Percentiles rank a stretch among this genome's conserved stretches.
phyloP scores from a whole-genome alignment of 1,140 invertebrate species.

The Campoletis sonorensis region DNA sequence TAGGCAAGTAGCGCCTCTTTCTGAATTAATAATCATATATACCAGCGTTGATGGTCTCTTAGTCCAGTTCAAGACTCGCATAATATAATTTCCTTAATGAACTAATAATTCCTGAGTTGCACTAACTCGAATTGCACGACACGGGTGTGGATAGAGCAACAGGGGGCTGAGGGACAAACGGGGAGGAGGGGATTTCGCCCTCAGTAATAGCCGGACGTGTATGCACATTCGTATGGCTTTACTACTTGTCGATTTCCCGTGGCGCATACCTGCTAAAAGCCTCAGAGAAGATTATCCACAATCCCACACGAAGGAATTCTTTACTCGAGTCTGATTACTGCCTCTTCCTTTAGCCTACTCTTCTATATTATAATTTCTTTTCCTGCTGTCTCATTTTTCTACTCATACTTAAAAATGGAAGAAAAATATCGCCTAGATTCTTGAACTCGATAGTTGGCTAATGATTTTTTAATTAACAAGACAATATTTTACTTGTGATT shows the following conservation, averaged over 20 bases:
- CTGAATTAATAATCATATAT: background rate
- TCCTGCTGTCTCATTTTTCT: too few relatives aligned
- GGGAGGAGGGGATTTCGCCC: background rate
- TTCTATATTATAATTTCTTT: too few relatives aligned
- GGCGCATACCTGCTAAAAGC: background rate
- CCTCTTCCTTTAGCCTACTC: too few relatives aligned
- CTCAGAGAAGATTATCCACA: background rate
- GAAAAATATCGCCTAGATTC: too few relatives aligned
- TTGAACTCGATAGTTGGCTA: too few relatives aligned
- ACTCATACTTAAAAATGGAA: too few relatives aligned
- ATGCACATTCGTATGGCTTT: slow-evolving; percentile 25
- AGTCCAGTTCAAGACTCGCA: background rate
- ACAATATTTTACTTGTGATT: too few relatives aligned
- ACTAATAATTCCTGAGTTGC: slow-evolving; percentile 42
- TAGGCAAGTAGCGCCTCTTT: background rate
- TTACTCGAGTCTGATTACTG: too few relatives aligned
- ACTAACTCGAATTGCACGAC: slow-evolving; percentile 15
- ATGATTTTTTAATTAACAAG: too few relatives aligned
- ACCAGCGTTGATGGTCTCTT: background rate
- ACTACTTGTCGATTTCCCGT: slow-evolving; percentile 12
- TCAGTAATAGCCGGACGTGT: slow-evolving; percentile 25
- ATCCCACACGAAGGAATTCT: too few relatives aligned
- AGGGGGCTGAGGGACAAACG: background rate
- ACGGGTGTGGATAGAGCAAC: background rate
- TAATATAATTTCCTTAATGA: slow-evolving; percentile 49